Evolutionary conservation across 1,140 invertebrate species (phyloP), one percentile per base, ranked within the genome.

Genomic region (Neelides sp.): DNA sequence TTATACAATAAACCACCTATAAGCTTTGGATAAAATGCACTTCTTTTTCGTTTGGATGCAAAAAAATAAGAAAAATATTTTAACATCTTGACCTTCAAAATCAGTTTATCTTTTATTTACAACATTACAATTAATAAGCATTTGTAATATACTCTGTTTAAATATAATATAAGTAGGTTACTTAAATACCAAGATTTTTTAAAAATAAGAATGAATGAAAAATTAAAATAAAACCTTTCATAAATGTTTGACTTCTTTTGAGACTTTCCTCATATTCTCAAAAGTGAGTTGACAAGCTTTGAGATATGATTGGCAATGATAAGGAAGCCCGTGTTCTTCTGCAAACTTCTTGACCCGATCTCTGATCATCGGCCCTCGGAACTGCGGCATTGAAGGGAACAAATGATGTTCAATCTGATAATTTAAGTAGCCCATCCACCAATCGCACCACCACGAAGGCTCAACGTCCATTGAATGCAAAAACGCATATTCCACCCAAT

Each of bases 361-460:
- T 2, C 48, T 20, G 30, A 58, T 54, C 13, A 50, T 30, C 4
- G 47, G 56, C 26, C 54, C 51, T 48, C 56, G 35, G 40, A 54
- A 58, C 20, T 54, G 52, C 0, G 52, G 51, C 52, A 58, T 58
- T 0, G 52, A 51, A 3, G 52, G 56, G 43, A 54, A 58, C 8
- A 57, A 22, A 35, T 58, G 51, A 19, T 58, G 56, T 26, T 54
- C 51, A 19, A 58, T 54, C 42, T 58, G 49, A 20, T 58, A 58
- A 24, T 54, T 58, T n/a, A 58, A 36, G 28, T 54, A 58, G 4
- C 48, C 51, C 52, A 54, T 58, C 52, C 56, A 58, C 50, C 50
- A 58, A 28, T 53, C 45, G 19, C 30, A 22, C 22, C 17, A 48
- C 45, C n/a, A n/a, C n/a, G n/a, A n/a, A n/a, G n/a, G n/a, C n/a